Conservation (phyloP, 2,888 invertebrate species). For the Zaprionus obscuricornis region DNA sequence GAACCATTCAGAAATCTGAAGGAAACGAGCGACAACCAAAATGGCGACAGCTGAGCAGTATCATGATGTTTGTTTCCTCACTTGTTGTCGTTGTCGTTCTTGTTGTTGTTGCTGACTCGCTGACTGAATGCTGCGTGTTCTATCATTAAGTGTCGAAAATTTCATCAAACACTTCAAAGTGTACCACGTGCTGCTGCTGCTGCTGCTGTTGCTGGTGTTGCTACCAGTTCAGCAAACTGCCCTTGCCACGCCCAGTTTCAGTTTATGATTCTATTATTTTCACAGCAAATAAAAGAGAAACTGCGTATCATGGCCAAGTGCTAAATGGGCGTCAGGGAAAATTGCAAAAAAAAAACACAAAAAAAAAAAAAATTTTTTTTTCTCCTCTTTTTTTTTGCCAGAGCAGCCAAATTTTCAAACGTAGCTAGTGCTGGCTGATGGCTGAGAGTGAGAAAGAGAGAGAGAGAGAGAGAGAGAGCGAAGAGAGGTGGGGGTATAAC, state of each 20-base stretch:
- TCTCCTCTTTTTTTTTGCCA: slow-evolving; percentile 30
- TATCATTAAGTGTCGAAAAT: slow-evolving; percentile 80
- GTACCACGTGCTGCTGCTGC: slow-evolving; percentile 54
- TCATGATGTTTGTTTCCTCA: slow-evolving; percentile 2
- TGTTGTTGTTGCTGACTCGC: slow-evolving; percentile 25
- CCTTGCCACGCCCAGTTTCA: slow-evolving; percentile 60
- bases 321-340: slow-evolving; percentile 75
- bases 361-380: slow-evolving; percentile 51
- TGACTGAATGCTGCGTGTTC: slow-evolving; percentile 60
- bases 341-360: no score
- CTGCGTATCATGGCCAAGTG: slow-evolving; percentile 77
- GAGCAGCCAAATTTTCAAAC: slow-evolving; percentile 47
- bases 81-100: slow-evolving; percentile 9
- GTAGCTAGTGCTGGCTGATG: no score
- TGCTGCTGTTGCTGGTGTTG: background rate
- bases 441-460: slow-evolving; percentile 15
- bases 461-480: background rate
- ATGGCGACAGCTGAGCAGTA: no score
- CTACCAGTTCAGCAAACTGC: background rate
- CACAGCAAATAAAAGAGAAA: slow-evolving; percentile 79
- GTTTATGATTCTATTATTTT: slow-evolving; percentile 76
- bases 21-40: no score
- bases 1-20: no score
- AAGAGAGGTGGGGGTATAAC: slow-evolving; percentile 8
- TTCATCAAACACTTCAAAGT: slow-evolving; percentile 79